Conservation (phyloP, 2,888 invertebrate genomes). For the Epistrophe eligans region DNA sequence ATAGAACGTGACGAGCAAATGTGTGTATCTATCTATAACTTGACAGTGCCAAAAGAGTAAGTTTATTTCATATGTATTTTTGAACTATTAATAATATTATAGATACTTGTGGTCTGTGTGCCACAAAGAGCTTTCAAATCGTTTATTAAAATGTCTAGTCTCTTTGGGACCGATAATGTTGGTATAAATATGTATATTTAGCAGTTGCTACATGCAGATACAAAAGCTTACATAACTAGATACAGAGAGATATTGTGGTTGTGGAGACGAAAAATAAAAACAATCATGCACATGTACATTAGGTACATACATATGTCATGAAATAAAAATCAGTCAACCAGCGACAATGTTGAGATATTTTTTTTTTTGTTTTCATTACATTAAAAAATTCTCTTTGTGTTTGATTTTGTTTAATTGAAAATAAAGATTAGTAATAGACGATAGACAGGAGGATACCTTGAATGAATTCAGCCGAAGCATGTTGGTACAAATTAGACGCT, state of each 20-base stretch:
- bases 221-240: slow-evolving; percentile 35
- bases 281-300: slow-evolving; percentile 19
- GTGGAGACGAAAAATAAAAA: background rate
- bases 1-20: slow-evolving; percentile 49
- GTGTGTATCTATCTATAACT: background rate
- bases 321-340: background rate
- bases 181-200: background rate
- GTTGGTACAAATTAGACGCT: background rate
- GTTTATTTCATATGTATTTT: slow-evolving; percentile 32
- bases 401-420: background rate
- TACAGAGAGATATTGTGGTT: slow-evolving; percentile 23
- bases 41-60: slow-evolving; percentile 37
- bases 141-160: slow-evolving; percentile 3
- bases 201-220: slow-evolving; percentile 37
- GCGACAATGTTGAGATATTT: background rate
- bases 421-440: background rate
- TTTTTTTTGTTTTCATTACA: background rate
- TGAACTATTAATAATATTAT: slow-evolving; percentile 10
- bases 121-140: slow-evolving; percentile 14
- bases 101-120: background rate
- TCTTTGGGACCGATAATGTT: background rate
- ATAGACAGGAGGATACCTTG: background rate
- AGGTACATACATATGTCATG: too few relatives aligned
- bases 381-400: slow-evolving; percentile 17
- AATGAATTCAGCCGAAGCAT: too few relatives aligned